Evolutionary conservation across 2,113 vertebrate species (phyloP), one percentile per base, ranked within the genome.

Genomic region (Chroicocephalus ridibundus): DNA sequence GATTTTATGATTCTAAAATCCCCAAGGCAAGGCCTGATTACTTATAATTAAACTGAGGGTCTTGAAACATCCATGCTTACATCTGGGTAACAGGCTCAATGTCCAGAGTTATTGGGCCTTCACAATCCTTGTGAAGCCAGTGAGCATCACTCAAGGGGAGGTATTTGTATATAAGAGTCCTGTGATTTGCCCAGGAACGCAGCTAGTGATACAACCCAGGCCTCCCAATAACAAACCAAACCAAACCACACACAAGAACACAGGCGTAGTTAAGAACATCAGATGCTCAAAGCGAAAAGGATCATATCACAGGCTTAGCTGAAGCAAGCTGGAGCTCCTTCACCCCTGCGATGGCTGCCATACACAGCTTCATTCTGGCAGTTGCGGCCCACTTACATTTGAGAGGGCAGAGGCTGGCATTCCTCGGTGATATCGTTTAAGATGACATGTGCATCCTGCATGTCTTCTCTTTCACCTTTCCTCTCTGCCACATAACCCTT

Each of bases 391-490:
- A 98, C 99, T 99, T 97, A 99, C 99, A 99, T 97, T 88, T 98
- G 98, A 65, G 97, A 93, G 0, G 99, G 98, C 10, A 98, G 97
- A 6, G 98, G 96, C 4, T 78, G 91, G 74, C 99, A 97, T 11
- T 98, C 98, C 69, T 96, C 72, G 0, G 97, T 98, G 96, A 99
- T 98, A 82, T 99, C 98, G 0, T 99, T 98, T 55, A 99, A 95
- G 94, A 99, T 97, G 47, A 99, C 98, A 2, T 99, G 99, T 49
- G 99, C 99, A 16, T 99, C 99, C 98, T 99, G 99, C 99, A 99
- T 99, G 97, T 99, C 99, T 22, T 99, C 99, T 42, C 99, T 97
- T 94, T 99, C 99, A 1, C 99, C 99, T 27, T 98, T 98, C 44
- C 99, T 97, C 66, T 99, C 99, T 3, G 99, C 99, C 88, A 99